phyloP scores from a whole-genome alignment of 2,113 vertebrate genomes.

The Pterocles gutturalis region DNA sequence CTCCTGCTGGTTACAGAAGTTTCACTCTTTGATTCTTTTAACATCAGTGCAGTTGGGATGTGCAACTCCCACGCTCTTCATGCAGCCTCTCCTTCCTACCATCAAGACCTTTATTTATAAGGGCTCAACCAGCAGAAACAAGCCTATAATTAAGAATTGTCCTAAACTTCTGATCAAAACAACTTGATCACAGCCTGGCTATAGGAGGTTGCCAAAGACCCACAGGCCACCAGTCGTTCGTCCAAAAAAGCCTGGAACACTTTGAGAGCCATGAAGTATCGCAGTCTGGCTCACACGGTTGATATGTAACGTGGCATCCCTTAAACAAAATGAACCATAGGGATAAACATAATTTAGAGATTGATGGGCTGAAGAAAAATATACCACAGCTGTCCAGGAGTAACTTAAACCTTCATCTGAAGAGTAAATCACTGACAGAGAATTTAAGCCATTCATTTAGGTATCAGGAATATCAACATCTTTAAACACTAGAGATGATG shows the following conservation, averaged over 20 bases:
- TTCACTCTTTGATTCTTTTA: neutral
- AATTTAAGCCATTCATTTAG: neutral
- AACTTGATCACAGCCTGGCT: neutral
- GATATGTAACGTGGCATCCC: neutral
- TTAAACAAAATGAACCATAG: conserved; percentile 4
- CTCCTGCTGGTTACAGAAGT: neutral
- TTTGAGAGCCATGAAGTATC: neutral
- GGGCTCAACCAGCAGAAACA: neutral
- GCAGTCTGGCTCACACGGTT: neutral
- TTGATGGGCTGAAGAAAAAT: neutral
- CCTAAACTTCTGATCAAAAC: neutral
- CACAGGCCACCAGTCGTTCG: neutral
- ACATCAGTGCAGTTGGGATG: neutral
- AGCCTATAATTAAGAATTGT: neutral
- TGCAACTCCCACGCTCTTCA: neutral
- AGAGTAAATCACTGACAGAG: neutral
- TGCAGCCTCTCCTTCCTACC: neutral
- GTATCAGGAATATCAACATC: neutral
- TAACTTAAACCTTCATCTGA: neutral
- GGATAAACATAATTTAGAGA: neutral
- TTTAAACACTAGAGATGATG: neutral
- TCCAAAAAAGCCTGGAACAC: neutral
- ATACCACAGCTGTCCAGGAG: neutral
- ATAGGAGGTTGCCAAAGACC: neutral
- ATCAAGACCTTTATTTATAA: neutral